A percentile compares a stretch with the other conserved stretches of the same genome.
These are phyloP conservation scores for Esox niger DNA, from an alignment of 2,113 vertebrate species.

Conservation along the genomic window DNA sequence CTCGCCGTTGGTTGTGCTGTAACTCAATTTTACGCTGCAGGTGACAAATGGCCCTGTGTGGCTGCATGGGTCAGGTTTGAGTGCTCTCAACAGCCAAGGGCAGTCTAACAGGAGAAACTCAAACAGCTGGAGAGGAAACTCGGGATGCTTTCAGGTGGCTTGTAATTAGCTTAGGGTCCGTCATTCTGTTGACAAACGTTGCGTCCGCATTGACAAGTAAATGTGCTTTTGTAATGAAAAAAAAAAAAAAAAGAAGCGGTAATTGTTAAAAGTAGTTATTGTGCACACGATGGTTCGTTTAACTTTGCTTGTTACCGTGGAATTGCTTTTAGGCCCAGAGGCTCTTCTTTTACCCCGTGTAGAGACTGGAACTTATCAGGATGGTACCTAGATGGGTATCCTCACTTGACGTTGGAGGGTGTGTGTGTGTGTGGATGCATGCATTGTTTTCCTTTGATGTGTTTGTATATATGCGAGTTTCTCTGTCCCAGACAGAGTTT, in stretches of 20 bases:
- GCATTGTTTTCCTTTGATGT: neutral
- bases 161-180: no score
- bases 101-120: constrained; percentile 20
- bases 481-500: neutral
- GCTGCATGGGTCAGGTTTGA: constrained; percentile 92
- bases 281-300: no score
- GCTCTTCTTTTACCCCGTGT: neutral
- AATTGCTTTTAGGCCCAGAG: neutral
- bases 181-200: no score
- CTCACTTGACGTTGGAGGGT: neutral
- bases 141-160: no score
- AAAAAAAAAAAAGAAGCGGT: no score
- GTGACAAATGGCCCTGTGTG: constrained; percentile 98
- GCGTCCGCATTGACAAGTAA: no score
- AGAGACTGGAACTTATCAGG: neutral
- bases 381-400: neutral
- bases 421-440: neutral
- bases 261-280: no score
- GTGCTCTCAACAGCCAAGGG: constrained; percentile 90
- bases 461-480: neutral
- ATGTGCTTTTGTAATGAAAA: no score
- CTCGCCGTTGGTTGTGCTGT: constrained; percentile 97
- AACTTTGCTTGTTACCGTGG: no score
- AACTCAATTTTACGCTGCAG: constrained; percentile 99
- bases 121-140: neutral